phyloP scores from a whole-genome alignment of 2,113 vertebrate genomes.

The Elanoides forficatus region DNA sequence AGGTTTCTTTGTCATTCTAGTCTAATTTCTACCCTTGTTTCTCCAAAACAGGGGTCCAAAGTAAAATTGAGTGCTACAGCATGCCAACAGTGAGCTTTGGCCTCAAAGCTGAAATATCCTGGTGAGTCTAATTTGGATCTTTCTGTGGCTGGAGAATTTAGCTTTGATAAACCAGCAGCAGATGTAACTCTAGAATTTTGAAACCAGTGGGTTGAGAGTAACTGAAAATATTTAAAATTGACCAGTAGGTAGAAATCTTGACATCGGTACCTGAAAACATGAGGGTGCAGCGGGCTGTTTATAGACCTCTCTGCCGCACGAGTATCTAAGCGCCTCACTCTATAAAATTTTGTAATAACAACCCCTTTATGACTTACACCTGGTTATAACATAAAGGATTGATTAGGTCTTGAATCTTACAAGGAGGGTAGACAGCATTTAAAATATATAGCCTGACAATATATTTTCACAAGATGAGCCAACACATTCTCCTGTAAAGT shows the following conservation, averaged over 20 bases:
- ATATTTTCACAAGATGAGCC: constrained; percentile 63
- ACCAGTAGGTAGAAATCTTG: not conserved
- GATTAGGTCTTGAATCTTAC: constrained; percentile 66
- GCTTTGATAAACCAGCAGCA: not conserved
- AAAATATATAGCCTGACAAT: constrained; percentile 65
- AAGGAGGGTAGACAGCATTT: constrained; percentile 58
- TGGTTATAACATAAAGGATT: constrained; percentile 71
- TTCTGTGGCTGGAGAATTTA: not conserved
- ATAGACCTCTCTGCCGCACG: constrained; percentile 1
- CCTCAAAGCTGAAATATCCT: not conserved
- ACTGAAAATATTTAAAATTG: not conserved
- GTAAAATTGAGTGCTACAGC: not conserved
- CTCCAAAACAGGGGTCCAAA: not conserved
- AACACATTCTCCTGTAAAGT: constrained; percentile 21
- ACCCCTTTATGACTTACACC: constrained; percentile 71
- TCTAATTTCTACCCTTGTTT: not conserved
- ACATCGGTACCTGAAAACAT: not conserved
- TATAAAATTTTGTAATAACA: constrained; percentile 72
- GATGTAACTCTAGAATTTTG: not conserved
- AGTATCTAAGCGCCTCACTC: constrained; percentile 48
- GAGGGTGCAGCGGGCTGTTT: constrained; percentile 24
- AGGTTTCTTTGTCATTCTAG: not conserved
- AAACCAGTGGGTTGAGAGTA: not conserved
- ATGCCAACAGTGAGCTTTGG: not conserved
- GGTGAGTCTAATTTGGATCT: not conserved